These are phyloP conservation scores for Gopherus evgoodei DNA, from an alignment of 2,113 vertebrate species.

Conservation along the genomic window DNA sequence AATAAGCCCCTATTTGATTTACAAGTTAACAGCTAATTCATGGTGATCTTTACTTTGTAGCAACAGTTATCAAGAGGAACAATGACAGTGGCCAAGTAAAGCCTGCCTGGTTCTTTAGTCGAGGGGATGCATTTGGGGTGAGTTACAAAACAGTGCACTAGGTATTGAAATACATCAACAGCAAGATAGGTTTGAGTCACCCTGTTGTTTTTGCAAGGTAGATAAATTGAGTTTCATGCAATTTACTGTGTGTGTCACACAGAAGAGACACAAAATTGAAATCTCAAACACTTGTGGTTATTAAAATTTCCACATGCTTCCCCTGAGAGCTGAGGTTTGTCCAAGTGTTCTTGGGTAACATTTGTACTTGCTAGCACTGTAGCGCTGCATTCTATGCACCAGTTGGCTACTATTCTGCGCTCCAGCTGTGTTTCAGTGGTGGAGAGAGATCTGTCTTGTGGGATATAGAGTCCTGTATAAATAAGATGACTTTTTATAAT, in stretches of 20 bases:
- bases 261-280: not conserved
- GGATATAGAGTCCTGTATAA: not conserved
- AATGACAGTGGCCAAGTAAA: not conserved
- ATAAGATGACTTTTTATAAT: too few relatives aligned
- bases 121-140: not conserved
- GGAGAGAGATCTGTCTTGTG: not conserved
- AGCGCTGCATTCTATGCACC: not conserved
- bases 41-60: not conserved
- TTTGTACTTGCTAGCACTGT: not conserved
- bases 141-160: not conserved
- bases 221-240: not conserved
- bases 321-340: not conserved
- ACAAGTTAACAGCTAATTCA: not conserved
- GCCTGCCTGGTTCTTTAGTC: not conserved
- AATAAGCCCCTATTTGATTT: not conserved
- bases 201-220: not conserved
- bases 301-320: not conserved
- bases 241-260: not conserved
- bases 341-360: not conserved
- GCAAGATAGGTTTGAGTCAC: not conserved
- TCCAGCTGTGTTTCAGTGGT: not conserved
- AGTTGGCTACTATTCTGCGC: not conserved
- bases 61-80: not conserved
- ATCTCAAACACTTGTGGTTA: not conserved
- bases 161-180: not conserved